These are phyloP conservation scores for Spodoptera picta DNA, from an alignment of 2,888 invertebrate genomes.

Conservation along the genomic window DNA sequence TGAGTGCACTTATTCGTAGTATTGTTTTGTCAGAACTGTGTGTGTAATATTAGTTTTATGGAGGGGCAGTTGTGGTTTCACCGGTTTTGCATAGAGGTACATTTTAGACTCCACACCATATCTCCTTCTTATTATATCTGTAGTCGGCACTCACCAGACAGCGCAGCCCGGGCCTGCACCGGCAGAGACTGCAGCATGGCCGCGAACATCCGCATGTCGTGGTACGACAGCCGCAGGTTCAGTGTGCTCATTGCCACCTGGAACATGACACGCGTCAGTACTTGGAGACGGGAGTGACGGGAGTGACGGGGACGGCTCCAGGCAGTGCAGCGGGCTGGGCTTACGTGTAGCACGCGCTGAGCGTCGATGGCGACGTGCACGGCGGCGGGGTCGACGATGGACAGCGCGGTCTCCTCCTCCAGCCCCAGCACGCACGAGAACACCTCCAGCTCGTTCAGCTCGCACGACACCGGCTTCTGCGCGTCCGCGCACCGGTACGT, in stretches of 20 bases:
- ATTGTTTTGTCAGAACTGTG: no score
- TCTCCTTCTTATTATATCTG: no score
- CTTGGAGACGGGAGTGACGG: no score
- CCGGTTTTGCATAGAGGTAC: no score
- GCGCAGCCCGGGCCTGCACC: slow-evolving; percentile 91
- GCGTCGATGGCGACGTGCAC: slow-evolving; percentile 92
- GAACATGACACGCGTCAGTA: slow-evolving; percentile 26
- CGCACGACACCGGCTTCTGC: slow-evolving; percentile 94
- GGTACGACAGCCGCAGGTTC: slow-evolving; percentile 96
- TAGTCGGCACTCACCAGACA: slow-evolving; percentile 67
- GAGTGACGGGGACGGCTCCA: no score
- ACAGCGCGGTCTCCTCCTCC: slow-evolving; percentile 97
- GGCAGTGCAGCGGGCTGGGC: slow-evolving; percentile 26
- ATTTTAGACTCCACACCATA: no score
- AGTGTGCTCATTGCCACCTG: slow-evolving; percentile 92
- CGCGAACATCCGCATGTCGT: slow-evolving; percentile 97
- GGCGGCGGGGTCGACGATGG: slow-evolving; percentile 97
- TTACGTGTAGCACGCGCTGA: slow-evolving; percentile 83
- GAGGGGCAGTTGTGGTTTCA: no score
- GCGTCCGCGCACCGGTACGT: slow-evolving; percentile 92
- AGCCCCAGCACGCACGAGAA: slow-evolving; percentile 97
- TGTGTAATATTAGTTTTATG: no score
- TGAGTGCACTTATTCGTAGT: no score
- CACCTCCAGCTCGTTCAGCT: slow-evolving; percentile 96
- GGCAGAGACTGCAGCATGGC: slow-evolving; percentile 96